Evolutionary conservation across 2,888 invertebrate genomes (phyloP), one percentile per base, ranked within the genome.

Genomic region (Physocephala rufipes): DNA sequence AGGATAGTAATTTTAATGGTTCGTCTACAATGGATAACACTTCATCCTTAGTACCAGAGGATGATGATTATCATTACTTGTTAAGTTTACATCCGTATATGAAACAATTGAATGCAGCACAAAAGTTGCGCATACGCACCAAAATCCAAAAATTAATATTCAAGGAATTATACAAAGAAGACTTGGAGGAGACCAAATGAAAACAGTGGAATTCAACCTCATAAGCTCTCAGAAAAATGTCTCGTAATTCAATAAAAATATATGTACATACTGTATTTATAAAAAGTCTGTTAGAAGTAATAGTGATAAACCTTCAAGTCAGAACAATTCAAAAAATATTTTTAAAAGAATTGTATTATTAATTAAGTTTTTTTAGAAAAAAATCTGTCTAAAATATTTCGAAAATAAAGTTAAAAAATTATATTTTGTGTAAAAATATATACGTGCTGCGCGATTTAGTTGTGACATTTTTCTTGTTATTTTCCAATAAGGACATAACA

Each of bases 71-170:
- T 75, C 85, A 86, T 73, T 86, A 86, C 72, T 77, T 86, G 73
- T 78, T 86, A 43, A 86, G 86, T 59, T 76, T 86, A 58, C 86
- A 86, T 80, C 86, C 86, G 13, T 86, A 85, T 73, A 85, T 86
- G 84, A 84, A 84, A 61, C 84, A 86, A 69, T 73, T 86, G 69
- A 82, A 82, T 64, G 82, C 85, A 0, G 82, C 85, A n/a, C 86
- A 86, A 71, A 86, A 86, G 72, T 74, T 86, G 63, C 79, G 85
- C 68, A 82, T 86, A 67, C 84, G 86, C 73, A 86, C 86, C 74
- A 86, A 86, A 80, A 86, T 86, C 77, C 86, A 86, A 76, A 86
- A 86, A 75, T 76, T 86, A 70, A 86, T 86, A 62, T 86, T 86
- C 72, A 86, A 86, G 71, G 86, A 86, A 77, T 79, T 86, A 5